phyloP scores from a whole-genome alignment of 1,140 invertebrate genomes.

The Drosophila obscura region DNA sequence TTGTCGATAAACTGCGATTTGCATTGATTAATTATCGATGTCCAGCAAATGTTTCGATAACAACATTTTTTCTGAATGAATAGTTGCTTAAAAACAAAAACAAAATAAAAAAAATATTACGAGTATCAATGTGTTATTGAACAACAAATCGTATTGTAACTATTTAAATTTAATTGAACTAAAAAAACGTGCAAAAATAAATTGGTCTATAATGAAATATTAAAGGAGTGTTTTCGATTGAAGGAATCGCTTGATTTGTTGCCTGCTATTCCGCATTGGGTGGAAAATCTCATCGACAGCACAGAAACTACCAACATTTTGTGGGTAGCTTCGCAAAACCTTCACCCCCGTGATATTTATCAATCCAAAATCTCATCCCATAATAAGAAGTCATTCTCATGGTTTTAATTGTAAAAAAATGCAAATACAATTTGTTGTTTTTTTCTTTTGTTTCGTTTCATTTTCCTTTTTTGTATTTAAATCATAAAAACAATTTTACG shows the following conservation, averaged over 20 bases:
- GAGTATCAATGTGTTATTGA: constrained; percentile 61
- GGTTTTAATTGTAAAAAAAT: constrained; percentile 62
- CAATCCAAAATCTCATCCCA: neutral
- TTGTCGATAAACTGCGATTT: constrained; percentile 22
- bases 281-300: too few species aligned
- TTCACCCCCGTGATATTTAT: too few species aligned
- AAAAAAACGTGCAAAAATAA: constrained; percentile 60
- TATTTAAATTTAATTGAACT: constrained; percentile 64
- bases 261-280: neutral
- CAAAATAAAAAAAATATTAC: constrained; percentile 36
- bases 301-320: neutral
- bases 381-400: constrained; percentile 12
- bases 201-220: constrained; percentile 64
- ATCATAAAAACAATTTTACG: constrained; percentile 82
- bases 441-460: constrained; percentile 49
- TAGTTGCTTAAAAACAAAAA: constrained; percentile 61
- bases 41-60: constrained; percentile 48
- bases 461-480: constrained; percentile 68
- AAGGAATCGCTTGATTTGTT: neutral
- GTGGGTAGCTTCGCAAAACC: too few species aligned
- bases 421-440: constrained; percentile 54
- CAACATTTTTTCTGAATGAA: constrained; percentile 61
- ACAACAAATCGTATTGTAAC: constrained; percentile 56
- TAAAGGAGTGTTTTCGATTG: neutral
- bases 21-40: neutral